Conservation (phyloP, 53 echinoderm and acorn worm genomes). For the Henricia sp. region DNA sequence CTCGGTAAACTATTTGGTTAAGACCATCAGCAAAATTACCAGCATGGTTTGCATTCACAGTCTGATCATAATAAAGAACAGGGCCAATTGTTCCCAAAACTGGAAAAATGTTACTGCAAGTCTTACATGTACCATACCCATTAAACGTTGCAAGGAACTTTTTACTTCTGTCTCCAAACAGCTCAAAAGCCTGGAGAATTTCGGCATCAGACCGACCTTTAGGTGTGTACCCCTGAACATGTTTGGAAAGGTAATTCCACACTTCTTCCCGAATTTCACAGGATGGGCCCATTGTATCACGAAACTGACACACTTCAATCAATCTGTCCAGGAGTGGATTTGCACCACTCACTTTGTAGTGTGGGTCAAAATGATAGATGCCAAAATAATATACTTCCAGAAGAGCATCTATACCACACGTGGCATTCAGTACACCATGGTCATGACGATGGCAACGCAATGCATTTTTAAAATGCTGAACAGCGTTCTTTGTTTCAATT, state of each 20-base stretch:
- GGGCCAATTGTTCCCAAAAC: background rate
- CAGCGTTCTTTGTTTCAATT: no score
- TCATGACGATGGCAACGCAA: slow-evolving; percentile 6
- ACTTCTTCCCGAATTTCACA: slow-evolving; percentile 50
- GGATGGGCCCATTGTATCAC: background rate
- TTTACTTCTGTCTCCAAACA: background rate
- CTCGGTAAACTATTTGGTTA: background rate
- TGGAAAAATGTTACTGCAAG: background rate
- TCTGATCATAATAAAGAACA: slow-evolving; percentile 6
- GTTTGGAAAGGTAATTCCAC: slow-evolving; percentile 35
- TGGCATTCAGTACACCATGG: slow-evolving; percentile 27
- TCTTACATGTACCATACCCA: slow-evolving; percentile 1
- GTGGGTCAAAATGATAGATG: slow-evolving; percentile 12
- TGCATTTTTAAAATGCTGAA: slow-evolving; percentile 38
- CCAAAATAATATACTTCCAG: slow-evolving; percentile 26
- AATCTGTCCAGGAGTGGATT: slow-evolving; percentile 26
- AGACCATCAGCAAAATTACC: slow-evolving; percentile 12
- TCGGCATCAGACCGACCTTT: slow-evolving; percentile 34
- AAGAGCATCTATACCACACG: slow-evolving; percentile 43
- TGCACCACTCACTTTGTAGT: background rate
- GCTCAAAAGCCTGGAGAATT: slow-evolving; percentile 48
- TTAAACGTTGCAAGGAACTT: background rate
- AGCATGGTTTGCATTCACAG: background rate
- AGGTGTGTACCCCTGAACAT: slow-evolving; percentile 18
- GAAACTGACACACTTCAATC: background rate